phyloP scores from a whole-genome alignment of 2,797 vertebrate species.

The Hydrophis major region DNA sequence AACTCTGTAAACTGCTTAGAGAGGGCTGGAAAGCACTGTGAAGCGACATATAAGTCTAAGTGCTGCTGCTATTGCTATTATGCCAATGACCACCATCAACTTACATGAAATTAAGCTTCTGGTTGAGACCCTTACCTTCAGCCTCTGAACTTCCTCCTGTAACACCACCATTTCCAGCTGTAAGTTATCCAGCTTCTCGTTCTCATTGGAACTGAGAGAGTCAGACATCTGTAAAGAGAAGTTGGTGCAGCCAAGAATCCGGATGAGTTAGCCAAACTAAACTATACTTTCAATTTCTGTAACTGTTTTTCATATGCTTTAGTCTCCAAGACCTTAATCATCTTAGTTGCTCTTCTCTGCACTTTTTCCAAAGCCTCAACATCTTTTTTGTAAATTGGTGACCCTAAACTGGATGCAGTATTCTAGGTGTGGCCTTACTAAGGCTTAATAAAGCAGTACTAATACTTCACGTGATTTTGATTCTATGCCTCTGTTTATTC shows the following conservation, averaged over 20 bases:
- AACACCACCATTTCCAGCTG: slow-evolving; percentile 81
- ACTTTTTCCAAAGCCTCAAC: no score
- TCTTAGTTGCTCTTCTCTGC: no score
- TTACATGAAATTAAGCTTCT: background rate
- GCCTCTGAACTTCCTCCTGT: slow-evolving; percentile 80
- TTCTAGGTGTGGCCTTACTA: no score
- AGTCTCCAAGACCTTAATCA: no score
- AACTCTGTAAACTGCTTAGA: background rate
- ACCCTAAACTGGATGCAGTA: no score
- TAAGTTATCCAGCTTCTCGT: slow-evolving; percentile 83
- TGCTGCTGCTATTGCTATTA: background rate
- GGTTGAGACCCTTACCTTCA: slow-evolving; percentile 75
- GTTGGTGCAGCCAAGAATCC: background rate
- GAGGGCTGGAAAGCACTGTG: background rate
- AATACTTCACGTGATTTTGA: no score
- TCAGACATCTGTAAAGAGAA: slow-evolving; percentile 75
- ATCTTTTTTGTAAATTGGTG: no score
- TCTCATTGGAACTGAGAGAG: slow-evolving; percentile 77
- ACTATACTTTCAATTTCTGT: no score
- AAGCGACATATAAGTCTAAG: background rate
- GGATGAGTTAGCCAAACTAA: background rate
- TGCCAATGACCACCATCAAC: background rate
- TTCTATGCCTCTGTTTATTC: no score
- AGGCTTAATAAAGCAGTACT: no score
- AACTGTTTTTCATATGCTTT: no score